Evolutionary conservation across 2,113 vertebrate species (phyloP).

Genomic region (Clarias macrocephalus): DNA sequence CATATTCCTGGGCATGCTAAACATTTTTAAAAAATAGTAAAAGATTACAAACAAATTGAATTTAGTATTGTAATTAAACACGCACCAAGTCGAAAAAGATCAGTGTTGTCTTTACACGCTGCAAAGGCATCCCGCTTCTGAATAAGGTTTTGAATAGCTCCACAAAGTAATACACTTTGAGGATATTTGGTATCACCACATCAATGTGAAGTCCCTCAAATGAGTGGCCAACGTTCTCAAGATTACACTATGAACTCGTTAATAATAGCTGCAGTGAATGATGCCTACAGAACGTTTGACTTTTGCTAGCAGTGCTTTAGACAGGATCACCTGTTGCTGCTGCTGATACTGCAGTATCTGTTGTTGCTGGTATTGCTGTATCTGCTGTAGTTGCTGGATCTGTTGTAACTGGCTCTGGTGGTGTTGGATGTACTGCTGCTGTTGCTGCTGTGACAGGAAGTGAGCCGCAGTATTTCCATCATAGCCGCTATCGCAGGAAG

Average conservation of each 20-base stretch:
- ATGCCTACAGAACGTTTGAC: no score
- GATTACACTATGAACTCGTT: not conserved
- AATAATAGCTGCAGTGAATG: not conserved
- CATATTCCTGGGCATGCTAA: not conserved
- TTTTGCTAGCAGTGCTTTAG: not conserved
- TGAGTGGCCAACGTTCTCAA: not conserved
- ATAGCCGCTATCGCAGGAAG: conserved; percentile 62
- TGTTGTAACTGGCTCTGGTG: conserved; percentile 74
- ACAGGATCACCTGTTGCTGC: conserved; percentile 68
- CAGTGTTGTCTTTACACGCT: not conserved
- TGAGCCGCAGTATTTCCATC: conserved; percentile 68
- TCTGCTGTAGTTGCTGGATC: conserved; percentile 77
- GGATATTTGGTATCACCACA: not conserved
- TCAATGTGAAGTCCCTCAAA: not conserved
- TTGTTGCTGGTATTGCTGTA: conserved; percentile 80
- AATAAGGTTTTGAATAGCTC: not conserved
- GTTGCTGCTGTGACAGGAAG: conserved; percentile 72
- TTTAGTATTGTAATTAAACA: not conserved
- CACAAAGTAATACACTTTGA: not conserved
- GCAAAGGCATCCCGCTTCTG: not conserved
- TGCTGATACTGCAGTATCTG: conserved; percentile 79
- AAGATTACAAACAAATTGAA: not conserved
- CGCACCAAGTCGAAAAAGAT: not conserved
- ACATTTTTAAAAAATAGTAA: not conserved
- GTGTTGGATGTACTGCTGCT: conserved; percentile 75